Percentiles rank a stretch among this genome's conserved stretches.
These are phyloP conservation scores for Drosophila tani DNA, from an alignment of 1,140 invertebrate genomes.

Conservation along the genomic window DNA sequence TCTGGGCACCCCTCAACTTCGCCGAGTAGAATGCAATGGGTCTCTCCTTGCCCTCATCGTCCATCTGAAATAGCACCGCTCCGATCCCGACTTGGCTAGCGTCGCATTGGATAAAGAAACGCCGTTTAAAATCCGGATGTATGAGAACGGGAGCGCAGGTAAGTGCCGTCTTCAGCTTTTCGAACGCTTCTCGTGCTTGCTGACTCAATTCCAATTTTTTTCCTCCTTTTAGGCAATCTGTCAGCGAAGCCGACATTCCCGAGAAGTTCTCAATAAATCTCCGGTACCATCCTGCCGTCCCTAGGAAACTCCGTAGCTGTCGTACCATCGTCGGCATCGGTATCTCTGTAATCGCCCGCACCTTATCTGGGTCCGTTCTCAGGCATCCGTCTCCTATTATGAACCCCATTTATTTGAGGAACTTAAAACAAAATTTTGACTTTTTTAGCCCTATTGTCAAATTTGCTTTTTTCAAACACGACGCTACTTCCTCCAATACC, in stretches of 20 bases:
- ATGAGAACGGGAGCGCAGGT: constrained; percentile 30
- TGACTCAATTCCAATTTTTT: neutral
- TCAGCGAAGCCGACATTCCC: no score
- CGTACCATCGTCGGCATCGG: no score
- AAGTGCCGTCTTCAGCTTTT: neutral
- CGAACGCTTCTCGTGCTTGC: constrained; percentile 3
- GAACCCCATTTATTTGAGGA: constrained; percentile 27
- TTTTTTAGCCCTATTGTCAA: constrained; percentile 25
- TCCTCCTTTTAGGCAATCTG: constrained; percentile 49
- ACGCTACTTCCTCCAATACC: neutral
- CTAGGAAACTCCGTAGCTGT: no score
- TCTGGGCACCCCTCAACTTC: constrained; percentile 39
- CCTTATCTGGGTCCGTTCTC: no score
- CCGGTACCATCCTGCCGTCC: no score
- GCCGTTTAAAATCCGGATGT: neutral
- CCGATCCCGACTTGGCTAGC: constrained; percentile 48
- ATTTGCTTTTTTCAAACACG: neutral
- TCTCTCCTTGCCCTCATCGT: constrained; percentile 47
- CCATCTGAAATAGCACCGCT: constrained; percentile 59
- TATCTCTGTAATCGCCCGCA: no score
- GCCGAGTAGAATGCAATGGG: constrained; percentile 37
- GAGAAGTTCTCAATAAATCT: no score
- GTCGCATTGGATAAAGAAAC: constrained; percentile 50
- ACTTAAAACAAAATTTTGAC: constrained; percentile 21
- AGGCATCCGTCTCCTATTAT: neutral